These are phyloP conservation scores for Tineola bisselliella DNA, from an alignment of 2,888 invertebrate species.

Conservation along the genomic window DNA sequence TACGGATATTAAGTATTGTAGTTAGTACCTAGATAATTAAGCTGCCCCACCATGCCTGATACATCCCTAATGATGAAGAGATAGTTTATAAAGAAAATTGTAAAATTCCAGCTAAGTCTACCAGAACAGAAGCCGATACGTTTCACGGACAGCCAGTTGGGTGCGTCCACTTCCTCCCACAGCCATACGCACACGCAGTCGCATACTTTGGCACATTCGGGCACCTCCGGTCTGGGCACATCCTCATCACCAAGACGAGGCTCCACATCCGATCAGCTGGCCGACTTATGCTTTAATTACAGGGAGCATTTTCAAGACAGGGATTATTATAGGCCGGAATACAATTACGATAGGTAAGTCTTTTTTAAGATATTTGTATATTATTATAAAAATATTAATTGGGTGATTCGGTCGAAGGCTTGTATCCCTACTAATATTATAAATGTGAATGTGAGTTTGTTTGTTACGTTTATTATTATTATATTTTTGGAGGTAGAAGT, in stretches of 20 bases:
- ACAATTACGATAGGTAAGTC: slow-evolving; percentile 1
- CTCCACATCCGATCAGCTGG: slow-evolving; percentile 77
- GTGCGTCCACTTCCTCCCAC: slow-evolving; percentile 63
- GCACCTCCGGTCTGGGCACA: slow-evolving; percentile 63
- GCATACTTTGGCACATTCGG: slow-evolving; percentile 51
- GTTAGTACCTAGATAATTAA: no score
- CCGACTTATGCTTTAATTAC: slow-evolving; percentile 69
- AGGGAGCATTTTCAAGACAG: slow-evolving; percentile 45
- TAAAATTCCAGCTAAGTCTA: slow-evolving; percentile 26
- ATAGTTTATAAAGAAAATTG: no score
- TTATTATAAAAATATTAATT: no score
- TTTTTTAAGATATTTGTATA: no score
- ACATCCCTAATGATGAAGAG: no score
- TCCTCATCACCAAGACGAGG: slow-evolving; percentile 72
- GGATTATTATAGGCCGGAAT: slow-evolving; percentile 35
- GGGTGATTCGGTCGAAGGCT: no score
- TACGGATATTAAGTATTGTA: no score
- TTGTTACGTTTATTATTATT: no score
- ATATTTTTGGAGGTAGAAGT: no score
- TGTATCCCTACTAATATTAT: no score
- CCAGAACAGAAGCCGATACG: slow-evolving; percentile 73
- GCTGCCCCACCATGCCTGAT: no score
- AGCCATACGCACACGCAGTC: slow-evolving; percentile 60
- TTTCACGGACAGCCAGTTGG: slow-evolving; percentile 74
- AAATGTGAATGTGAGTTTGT: no score